A percentile compares a stretch with the other conserved stretches of the same genome.
These are phyloP conservation scores for Trematocara zebra DNA, from an alignment of 2,113 vertebrate species.

Conservation along the genomic window DNA sequence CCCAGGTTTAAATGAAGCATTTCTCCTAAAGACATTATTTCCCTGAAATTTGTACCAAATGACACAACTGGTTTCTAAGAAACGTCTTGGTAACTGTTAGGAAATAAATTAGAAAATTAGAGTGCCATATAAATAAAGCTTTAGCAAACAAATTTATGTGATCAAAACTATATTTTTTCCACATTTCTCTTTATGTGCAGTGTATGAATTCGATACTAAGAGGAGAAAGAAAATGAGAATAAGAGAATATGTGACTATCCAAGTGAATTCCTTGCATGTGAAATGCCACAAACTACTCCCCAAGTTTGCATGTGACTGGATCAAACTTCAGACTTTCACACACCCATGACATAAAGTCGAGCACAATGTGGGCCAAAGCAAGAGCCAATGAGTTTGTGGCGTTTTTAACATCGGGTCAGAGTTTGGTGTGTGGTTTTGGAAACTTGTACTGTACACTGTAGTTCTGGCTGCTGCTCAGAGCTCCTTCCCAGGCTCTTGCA, in stretches of 20 bases:
- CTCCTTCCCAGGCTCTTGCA: constrained; percentile 36
- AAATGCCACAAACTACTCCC: background rate
- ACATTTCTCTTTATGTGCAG: background rate
- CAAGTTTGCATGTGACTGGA: background rate
- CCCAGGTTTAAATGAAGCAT: background rate
- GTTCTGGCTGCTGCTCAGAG: background rate
- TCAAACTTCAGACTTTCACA: constrained; percentile 23
- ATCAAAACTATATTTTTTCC: background rate
- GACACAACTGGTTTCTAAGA: background rate
- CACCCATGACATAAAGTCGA: background rate
- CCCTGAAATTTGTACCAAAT: background rate
- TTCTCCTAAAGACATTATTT: background rate
- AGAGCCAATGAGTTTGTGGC: background rate
- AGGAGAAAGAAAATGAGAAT: background rate
- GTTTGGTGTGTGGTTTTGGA: constrained; percentile 26
- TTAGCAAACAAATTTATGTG: background rate
- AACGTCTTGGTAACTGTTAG: background rate
- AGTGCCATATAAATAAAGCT: background rate
- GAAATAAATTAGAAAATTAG: background rate
- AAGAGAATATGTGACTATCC: background rate
- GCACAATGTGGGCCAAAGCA: background rate
- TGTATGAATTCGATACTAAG: background rate
- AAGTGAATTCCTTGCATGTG: background rate
- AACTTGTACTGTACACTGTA: background rate
- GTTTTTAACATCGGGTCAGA: constrained; percentile 5